phyloP scores from a whole-genome alignment of 2,113 vertebrate genomes.

The Ondatra zibethicus region DNA sequence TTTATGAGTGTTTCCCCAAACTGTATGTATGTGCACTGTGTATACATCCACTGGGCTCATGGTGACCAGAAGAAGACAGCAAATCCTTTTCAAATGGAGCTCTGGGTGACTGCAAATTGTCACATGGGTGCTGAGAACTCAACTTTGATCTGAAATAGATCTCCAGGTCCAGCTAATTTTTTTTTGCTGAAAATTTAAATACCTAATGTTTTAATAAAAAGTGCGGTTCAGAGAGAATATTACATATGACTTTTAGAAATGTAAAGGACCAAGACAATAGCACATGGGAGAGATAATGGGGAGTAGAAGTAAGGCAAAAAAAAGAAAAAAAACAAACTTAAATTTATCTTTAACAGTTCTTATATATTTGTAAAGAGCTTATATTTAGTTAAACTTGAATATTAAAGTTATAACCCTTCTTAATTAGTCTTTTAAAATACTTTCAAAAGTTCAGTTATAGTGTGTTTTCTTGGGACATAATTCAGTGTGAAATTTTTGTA shows the following conservation, averaged over 20 bases:
- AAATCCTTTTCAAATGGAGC: not conserved
- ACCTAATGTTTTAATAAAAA: not conserved
- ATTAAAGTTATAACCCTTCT: constrained; percentile 67
- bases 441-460: constrained; percentile 38
- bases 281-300: not conserved
- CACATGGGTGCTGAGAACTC: not conserved
- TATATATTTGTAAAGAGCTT: not conserved
- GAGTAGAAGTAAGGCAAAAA: not conserved
- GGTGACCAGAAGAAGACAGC: not conserved
- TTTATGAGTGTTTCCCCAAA: not conserved
- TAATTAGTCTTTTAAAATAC: constrained; percentile 74
- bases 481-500: constrained; percentile 34
- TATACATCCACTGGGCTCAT: not conserved
- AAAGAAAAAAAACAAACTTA: not conserved
- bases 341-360: constrained; percentile 76
- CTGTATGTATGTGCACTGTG: not conserved
- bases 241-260: not conserved
- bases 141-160: not conserved
- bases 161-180: not conserved
- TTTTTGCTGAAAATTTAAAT: constrained; percentile 14
- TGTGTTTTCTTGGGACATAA: constrained; percentile 38
- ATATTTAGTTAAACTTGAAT: constrained; percentile 64
- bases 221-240: not conserved
- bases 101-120: not conserved
- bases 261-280: not conserved